Base-by-base conservation (phyloP, 2,113 vertebrate species). In the Rhipidura dahli region DNA sequence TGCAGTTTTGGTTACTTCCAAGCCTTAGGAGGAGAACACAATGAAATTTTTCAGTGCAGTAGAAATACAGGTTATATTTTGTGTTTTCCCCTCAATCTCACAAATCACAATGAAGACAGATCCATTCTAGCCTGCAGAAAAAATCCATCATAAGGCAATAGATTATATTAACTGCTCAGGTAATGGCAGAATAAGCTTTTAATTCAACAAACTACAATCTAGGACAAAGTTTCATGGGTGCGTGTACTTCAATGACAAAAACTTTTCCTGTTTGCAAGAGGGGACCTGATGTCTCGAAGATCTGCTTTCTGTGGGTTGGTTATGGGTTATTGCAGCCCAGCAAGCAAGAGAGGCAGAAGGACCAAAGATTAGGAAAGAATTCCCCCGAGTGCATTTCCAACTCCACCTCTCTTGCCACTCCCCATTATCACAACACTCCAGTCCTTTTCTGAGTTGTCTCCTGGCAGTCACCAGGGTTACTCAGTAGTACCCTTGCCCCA, bases 151-250 rank as follows among this genome's bases (percentile, higher is more conserved):
- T 91, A 91, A 91, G 66, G 95, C 91, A 96, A 97, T 93, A 97
- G 93, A 98, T 97, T 98, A 97, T 98, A 97, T 97, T 97, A 98
- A 98, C 96, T 97, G 93, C 94, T 97, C 78, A 66, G 61, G 85
- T 97, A 95, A 97, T 83, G 89, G 84, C 76, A 85, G 50, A 94
- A 69, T 78, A 83, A 72, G 79, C 65, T 60, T 54, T 92, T 91
- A 28, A 83, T 89, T 93, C 90, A 87, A 75, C 42, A 81, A 86
- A 71, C 69, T 57, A 68, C 47, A 91, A 96, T 45, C 28, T 72
- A 71, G 61, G 82, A 82, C 39, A 54, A 71, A 91, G 81, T 91
- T 94, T 91, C 9, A 3, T 45, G 85, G 91, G 54, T 65, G 33
- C 83, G 63, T 54, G 51, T 30, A 91, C 86, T 84, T 82, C 80